Conservation (phyloP, 2,888 invertebrate genomes). For the Tridacna gigas region DNA sequence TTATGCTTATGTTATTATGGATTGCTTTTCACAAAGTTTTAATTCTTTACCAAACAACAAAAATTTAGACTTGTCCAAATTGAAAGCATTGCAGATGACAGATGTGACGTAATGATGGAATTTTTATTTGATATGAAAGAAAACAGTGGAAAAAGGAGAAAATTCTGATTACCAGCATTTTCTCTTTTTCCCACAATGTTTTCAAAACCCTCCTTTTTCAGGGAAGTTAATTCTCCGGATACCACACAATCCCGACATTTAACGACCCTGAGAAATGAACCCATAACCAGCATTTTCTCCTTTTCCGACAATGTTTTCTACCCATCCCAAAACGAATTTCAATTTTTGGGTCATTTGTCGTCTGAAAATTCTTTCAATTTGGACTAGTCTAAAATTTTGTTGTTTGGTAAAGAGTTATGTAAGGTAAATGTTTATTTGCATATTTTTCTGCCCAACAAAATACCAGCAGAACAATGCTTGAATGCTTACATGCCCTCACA, state of each 20-base stretch:
- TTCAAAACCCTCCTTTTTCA: not conserved
- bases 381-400: not conserved
- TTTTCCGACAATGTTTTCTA: not conserved
- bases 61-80: no score
- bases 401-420: no score
- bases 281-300: not conserved
- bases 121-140: not conserved
- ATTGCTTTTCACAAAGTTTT: no score
- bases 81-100: no score
- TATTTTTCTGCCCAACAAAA: no score
- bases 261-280: not conserved
- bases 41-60: no score
- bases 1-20: no score
- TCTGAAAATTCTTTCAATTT: not conserved
- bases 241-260: not conserved
- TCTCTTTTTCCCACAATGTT: slow-evolving; percentile 3
- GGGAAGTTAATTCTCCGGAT: not conserved
- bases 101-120: no score
- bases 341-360: not conserved
- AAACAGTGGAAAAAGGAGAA: not conserved
- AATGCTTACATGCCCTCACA: no score
- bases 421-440: no score
- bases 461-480: no score
- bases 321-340: not conserved
- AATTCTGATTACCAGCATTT: not conserved